Base-by-base conservation (phyloP, 1,140 invertebrate species). In the Armadillidium nasatum region DNA sequence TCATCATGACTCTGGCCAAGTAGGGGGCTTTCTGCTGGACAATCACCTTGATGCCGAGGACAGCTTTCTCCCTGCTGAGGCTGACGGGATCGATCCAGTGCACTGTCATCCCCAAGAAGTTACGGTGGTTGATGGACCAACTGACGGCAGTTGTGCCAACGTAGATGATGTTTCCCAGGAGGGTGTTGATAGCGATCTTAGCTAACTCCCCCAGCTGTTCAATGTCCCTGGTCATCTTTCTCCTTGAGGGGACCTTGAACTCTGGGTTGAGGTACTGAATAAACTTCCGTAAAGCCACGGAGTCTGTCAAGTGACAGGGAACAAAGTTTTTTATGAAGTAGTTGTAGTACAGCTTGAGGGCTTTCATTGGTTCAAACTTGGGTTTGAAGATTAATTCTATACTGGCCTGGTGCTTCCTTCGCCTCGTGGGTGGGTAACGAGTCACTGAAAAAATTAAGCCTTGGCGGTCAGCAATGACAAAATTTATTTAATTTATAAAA, bases 31-130 rank as follows among this genome's bases (percentile, higher is more conserved):
- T 7, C 60, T 66, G 33, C 33, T 33, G 54, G 60, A 69, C 44
- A 44, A 71, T 66, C 44, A 54, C 54, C 15, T 67, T 21, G 66
- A 75, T 23, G 33, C 54, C 74, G 19, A 75, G 68, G 44, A 54
- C 60, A 69, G 74, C 74, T 45, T 44, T 75, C 19, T 67, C 44
- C 68, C 54, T 73, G 23, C 3, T 23, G 60, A 73, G 43, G 66
- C 68, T 66, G 60, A 66, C 54, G 45, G 43, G 43, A 23, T 70
- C 74, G 22, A 75, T 72, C 54, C 74, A 71, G 74, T 75, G 74
- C 33, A 72, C 74, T 19, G 69, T 75, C 66, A 73, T 75, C 19
- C 74, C 74, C 22, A 75, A 21, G 68, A 21, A 75, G 68, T 23
- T 75, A 33, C 74, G 44, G 19, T 68, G 60, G 67, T 73, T 13